phyloP scores from a whole-genome alignment of 1,140 invertebrate genomes.

The Drosophila elegans region DNA sequence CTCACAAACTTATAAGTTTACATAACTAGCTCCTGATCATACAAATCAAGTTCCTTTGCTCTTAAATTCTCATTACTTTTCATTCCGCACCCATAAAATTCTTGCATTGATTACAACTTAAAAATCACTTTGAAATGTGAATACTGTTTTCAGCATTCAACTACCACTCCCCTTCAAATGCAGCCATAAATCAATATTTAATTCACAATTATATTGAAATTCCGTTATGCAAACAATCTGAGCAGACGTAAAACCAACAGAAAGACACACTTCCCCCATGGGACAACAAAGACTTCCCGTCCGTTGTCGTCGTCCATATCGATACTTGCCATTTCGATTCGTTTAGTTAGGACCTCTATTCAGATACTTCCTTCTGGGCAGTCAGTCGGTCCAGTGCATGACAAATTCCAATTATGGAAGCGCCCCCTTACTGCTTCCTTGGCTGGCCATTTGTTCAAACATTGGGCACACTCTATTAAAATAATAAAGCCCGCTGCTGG shows the following conservation, averaged over 20 bases:
- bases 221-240: slow-evolving; percentile 37
- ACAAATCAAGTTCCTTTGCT: too few species aligned
- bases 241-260: slow-evolving; percentile 15
- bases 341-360: slow-evolving; percentile 16
- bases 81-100: background rate
- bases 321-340: slow-evolving; percentile 19
- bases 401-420: slow-evolving; percentile 45
- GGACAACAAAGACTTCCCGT: slow-evolving; percentile 12
- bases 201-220: slow-evolving; percentile 42
- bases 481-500: slow-evolving; percentile 40
- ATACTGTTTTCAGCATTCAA: slow-evolving; percentile 7
- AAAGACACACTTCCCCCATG: slow-evolving; percentile 29
- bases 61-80: too few species aligned
- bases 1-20: too few species aligned
- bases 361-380: slow-evolving; percentile 19
- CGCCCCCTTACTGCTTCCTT: slow-evolving; percentile 4
- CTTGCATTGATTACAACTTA: slow-evolving; percentile 4
- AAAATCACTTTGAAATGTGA: slow-evolving; percentile 8
- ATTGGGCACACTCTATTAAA: slow-evolving; percentile 46
- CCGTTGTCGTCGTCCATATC: background rate
- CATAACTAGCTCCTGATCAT: too few species aligned
- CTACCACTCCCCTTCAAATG: slow-evolving; percentile 3
- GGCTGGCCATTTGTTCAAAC: slow-evolving; percentile 45
- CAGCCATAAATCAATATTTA: slow-evolving; percentile 42
- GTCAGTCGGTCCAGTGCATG: slow-evolving; percentile 8